phyloP scores from a whole-genome alignment of 1,140 invertebrate genomes.

The Zophobas morio region DNA sequence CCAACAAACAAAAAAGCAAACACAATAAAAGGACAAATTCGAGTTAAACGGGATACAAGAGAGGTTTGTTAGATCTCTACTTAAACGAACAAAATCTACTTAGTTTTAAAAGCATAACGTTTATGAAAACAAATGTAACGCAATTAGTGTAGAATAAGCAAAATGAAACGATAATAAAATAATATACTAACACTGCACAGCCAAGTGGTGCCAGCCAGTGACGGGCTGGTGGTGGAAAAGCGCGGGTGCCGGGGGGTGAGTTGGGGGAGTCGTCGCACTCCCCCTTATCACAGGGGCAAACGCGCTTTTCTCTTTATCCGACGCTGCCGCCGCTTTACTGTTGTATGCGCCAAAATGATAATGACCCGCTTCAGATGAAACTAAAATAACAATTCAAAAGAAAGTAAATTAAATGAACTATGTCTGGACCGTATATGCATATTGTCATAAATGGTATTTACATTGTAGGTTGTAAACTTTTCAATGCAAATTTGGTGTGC shows the following conservation, averaged over 20 bases:
- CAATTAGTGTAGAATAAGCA: constrained; percentile 58
- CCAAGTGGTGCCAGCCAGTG: constrained; percentile 75
- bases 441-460: too few species aligned
- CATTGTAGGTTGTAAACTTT: too few species aligned
- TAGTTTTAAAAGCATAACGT: constrained; percentile 59
- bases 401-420: constrained; percentile 29
- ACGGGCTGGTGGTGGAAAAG: constrained; percentile 72
- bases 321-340: constrained; percentile 66
- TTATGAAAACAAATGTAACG: constrained; percentile 63
- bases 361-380: constrained; percentile 68
- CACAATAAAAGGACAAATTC: constrained; percentile 36
- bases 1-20: constrained; percentile 19
- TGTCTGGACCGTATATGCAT: too few species aligned
- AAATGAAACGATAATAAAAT: constrained; percentile 62
- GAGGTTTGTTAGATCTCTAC: constrained; percentile 55
- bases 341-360: constrained; percentile 76
- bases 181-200: constrained; percentile 76
- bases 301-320: constrained; percentile 71
- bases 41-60: constrained; percentile 48
- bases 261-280: constrained; percentile 70
- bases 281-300: constrained; percentile 74
- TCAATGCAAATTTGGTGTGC: too few species aligned
- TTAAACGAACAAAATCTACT: constrained; percentile 59
- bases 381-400: constrained; percentile 62
- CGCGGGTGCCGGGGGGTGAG: constrained; percentile 71